phyloP scores from a whole-genome alignment of 2,797 vertebrate species.

The Sebastes itinus region DNA sequence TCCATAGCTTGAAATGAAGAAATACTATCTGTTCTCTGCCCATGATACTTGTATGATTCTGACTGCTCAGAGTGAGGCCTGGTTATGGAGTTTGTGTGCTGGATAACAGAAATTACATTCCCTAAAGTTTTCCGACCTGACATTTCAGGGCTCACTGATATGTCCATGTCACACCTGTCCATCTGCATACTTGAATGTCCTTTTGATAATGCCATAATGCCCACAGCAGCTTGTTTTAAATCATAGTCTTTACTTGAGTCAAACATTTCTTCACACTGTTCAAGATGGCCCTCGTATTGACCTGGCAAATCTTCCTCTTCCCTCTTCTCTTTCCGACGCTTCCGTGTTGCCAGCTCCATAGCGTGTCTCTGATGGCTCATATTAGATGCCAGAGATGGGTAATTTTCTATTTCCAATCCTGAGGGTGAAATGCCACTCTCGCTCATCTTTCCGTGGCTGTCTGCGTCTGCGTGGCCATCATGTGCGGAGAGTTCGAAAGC shows the following conservation, averaged over 20 bases:
- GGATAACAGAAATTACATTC: conserved; percentile 99
- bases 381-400: conserved; percentile 59
- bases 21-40: conserved; percentile 57
- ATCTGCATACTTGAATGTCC: conserved; percentile 71
- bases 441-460: conserved; percentile 79
- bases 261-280: conserved; percentile 81
- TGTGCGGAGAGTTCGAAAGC: conserved; percentile 92
- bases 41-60: conserved; percentile 69
- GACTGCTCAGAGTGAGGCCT: conserved; percentile 84
- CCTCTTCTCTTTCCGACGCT: conserved; percentile 96
- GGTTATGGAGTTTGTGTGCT: conserved; percentile 97
- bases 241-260: conserved; percentile 85
- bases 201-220: conserved; percentile 77
- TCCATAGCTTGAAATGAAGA: conserved; percentile 65
- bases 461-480: conserved; percentile 89
- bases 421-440: conserved; percentile 78
- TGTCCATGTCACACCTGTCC: conserved; percentile 88
- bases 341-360: conserved; percentile 90
- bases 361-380: conserved; percentile 76
- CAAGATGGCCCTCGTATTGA: conserved; percentile 79
- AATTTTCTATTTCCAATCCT: conserved; percentile 81
- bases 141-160: conserved; percentile 78
- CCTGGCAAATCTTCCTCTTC: conserved; percentile 92
- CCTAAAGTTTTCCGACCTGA: conserved; percentile 86
- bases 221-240: conserved; percentile 83